Evolutionary conservation across 2,888 invertebrate genomes (phyloP).

Genomic region (Caenorhabditis angaria): DNA sequence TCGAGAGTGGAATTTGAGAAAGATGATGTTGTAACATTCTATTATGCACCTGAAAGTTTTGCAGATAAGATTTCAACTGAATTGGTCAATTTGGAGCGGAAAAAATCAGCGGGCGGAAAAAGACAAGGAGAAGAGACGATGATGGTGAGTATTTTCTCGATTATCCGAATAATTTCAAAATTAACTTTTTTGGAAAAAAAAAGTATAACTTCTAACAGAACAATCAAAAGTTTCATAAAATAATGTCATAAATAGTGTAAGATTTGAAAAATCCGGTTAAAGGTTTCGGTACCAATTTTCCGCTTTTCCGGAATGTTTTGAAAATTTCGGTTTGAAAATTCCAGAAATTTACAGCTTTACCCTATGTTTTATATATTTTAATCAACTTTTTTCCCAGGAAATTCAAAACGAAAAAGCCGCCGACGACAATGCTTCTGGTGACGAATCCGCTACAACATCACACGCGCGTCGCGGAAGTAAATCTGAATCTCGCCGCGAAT

Average conservation of each 20-base stretch:
- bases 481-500: constrained; percentile 12
- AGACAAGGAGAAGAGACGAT: constrained; percentile 20
- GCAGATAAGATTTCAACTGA: neutral
- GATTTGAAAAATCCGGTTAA: too few species aligned
- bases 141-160: constrained; percentile 7
- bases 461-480: constrained; percentile 8
- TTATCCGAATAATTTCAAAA: too few species aligned
- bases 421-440: neutral
- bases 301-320: too few species aligned
- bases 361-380: neutral
- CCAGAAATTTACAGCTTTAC: neutral
- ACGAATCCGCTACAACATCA: neutral
- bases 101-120: constrained; percentile 5
- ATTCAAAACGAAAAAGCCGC: constrained; percentile 14
- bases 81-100: neutral
- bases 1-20: constrained; percentile 27
- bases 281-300: too few species aligned
- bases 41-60: neutral
- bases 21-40: constrained; percentile 27
- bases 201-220: too few species aligned
- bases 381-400: constrained; percentile 9
- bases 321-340: neutral
- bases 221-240: too few species aligned
- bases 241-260: too few species aligned
- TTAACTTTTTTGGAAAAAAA: neutral